Base-by-base conservation (phyloP, 1,140 invertebrate species). In the Anoplophora glabripennis region DNA sequence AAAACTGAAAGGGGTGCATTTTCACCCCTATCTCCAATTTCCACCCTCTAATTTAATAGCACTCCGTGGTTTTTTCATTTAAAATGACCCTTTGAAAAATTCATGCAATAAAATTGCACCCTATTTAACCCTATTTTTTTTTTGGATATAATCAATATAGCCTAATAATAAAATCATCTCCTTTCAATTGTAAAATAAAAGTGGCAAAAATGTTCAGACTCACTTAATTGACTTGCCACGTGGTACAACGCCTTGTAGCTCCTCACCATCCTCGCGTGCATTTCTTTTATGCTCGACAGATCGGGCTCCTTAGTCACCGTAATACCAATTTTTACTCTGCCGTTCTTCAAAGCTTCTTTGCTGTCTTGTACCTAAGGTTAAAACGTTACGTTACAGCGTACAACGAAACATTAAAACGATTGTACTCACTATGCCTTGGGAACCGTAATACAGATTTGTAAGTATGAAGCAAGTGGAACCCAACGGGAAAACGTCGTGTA, bases 401-500 rank as follows among this genome's bases (percentile, higher is more conserved):
- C 0, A 42, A n/a, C 8, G 40, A 12, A 12, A 4, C 21, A 2
- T 37, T 44, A 21, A 49, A 3, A 12, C 18, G 36, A 7, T 42
- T 57, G 14, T 17, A 63, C 62, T 61, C 65, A 93, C 89, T 66
- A 86, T 83, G 42, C 87, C 92, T 68, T 84, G 79, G 46, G 83
- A 83, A 10, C 92, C 93, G 76, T 93, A 95, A 76, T 91, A 85
- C 1, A 86, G 88, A 62, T 84, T 81, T 0, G 86, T 86, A 7
- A 94, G 73, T 76, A 93, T 86, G 70, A 95, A 96, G 51, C 90
- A 86, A 1, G 72, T 66, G 42, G 81, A 82, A 0, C 84, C 84
- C 2, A 75, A 70, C 1, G 84, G 81, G 66, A 92, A 96, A 0
- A 93, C 78, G 35, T 93, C 84, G n/a, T 83, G 76, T 10, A 92